Base-by-base conservation (phyloP, 2,888 invertebrate genomes). In the Cosmopolites sordidus region DNA sequence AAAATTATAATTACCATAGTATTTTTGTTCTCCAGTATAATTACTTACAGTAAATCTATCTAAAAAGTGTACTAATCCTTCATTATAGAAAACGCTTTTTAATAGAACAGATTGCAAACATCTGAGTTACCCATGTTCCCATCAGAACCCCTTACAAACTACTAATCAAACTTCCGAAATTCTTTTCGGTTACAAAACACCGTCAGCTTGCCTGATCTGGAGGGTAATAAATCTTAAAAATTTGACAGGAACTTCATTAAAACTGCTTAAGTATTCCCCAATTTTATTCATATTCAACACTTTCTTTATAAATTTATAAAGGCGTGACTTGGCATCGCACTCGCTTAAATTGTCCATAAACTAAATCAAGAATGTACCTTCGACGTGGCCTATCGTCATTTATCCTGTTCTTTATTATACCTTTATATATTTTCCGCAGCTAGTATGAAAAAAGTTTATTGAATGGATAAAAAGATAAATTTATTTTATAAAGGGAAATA, bases 161-260 rank as follows among this genome's bases (percentile, higher is more conserved):
- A n/a, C 33, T 3, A n/a, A 33, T n/a, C 33, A 33, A 33, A 33
- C 33, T 33, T 33, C n/a, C 33, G 8, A n/a, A 33, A 33, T n/a
- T 33, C n/a, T 5, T 27, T 33, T n/a, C 33, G 12, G 33, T 33
- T 33, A 12, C 33, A 33, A 33, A 33, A 33, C n/a, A 12, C 33
- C 33, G 8, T 4, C n/a, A 4, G 33, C n/a, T 11, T 12, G 27
- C 27, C 27, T 5, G 27, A 27, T 27, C 9, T 12, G 33, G 14
- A 2, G 16, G 16, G 48, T 15, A 40, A 48, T 48, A 48, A 48
- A 48, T 48, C 29, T 42, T 14, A 47, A 48, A 41, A 48, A 18
- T 48, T 30, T 48, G 48, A 48, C 48, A 42, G 41, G 17, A 18
- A 48, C 27, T 48, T 48, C 30, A 42, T 42, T 48, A 42, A 42